These are phyloP conservation scores for Ptychoptera albimana DNA, from an alignment of 2,888 invertebrate species.

Conservation along the genomic window DNA sequence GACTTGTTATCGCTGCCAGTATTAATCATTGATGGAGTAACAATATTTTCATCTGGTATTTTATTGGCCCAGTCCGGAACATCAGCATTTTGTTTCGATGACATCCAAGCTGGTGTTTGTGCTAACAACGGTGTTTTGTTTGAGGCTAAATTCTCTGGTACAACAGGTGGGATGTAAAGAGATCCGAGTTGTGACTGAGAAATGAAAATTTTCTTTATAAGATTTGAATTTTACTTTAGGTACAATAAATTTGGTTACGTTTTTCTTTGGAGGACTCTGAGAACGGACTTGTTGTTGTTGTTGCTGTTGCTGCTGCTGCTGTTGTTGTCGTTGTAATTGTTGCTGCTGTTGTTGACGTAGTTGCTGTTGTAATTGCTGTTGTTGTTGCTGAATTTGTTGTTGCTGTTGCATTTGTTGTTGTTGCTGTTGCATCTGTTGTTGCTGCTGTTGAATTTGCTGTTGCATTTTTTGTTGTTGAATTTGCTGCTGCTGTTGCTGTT, in stretches of 20 bases:
- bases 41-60: slow-evolving; percentile 14
- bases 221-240: background rate
- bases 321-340: slow-evolving; percentile 12
- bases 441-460: slow-evolving; percentile 11
- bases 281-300: slow-evolving; percentile 17
- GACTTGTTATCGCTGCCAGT: too few species aligned
- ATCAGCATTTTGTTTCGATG: slow-evolving; percentile 17
- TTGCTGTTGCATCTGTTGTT: slow-evolving; percentile 16
- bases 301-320: slow-evolving; percentile 10
- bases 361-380: slow-evolving; percentile 15
- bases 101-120: slow-evolving; percentile 12
- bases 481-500: slow-evolving; percentile 7
- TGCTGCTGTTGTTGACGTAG: slow-evolving; percentile 17
- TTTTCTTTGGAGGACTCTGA: slow-evolving; percentile 19
- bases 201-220: background rate
- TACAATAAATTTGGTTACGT: slow-evolving; percentile 18
- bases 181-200: slow-evolving; percentile 31
- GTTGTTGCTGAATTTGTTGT: slow-evolving; percentile 36
- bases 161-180: slow-evolving; percentile 39
- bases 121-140: slow-evolving; percentile 12
- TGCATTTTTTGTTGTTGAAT: slow-evolving; percentile 12
- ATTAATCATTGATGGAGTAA: too few species aligned
- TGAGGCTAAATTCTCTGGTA: slow-evolving; percentile 22
- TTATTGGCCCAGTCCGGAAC: slow-evolving; percentile 25
- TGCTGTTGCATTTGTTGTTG: slow-evolving; percentile 24